A percentile compares a stretch with the other conserved stretches of the same genome.
Evolutionary conservation across 2,113 vertebrate genomes (phyloP).

Genomic region (Pachycephala philippinensis): DNA sequence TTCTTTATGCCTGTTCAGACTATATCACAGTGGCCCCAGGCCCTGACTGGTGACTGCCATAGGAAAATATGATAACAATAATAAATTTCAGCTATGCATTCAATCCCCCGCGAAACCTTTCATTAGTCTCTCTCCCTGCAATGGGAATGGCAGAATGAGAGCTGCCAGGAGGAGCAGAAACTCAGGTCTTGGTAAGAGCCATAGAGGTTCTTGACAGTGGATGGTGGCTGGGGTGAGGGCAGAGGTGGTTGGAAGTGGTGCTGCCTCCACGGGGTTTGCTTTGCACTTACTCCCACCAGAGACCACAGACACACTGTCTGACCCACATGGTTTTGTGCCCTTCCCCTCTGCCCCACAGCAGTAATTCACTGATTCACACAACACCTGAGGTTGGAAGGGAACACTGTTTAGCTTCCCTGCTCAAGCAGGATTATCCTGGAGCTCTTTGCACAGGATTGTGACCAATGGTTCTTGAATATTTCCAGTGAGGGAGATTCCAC

Average conservation of each 20-base stretch:
- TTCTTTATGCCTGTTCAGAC: not conserved
- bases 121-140: not conserved
- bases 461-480: not conserved
- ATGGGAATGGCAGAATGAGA: not conserved
- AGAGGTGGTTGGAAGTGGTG: fast-evolving
- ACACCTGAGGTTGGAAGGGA: not conserved
- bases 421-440: not conserved
- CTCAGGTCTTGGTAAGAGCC: not conserved
- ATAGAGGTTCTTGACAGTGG: not conserved
- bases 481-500: not conserved
- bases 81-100: not conserved
- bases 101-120: not conserved
- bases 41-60: not conserved
- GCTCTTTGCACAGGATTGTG: not conserved
- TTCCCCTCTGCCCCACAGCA: not conserved
- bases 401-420: fast-evolving
- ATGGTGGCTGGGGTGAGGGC: not conserved
- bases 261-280: not conserved
- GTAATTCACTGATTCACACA: not conserved
- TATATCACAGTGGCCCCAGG: not conserved
- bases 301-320: not conserved
- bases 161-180: not conserved
- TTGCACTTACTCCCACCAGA: not conserved
- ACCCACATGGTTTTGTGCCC: not conserved
- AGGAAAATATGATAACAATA: not conserved